Base-by-base conservation (phyloP, 2,797 vertebrate genomes). In the Merluccius polli region DNA sequence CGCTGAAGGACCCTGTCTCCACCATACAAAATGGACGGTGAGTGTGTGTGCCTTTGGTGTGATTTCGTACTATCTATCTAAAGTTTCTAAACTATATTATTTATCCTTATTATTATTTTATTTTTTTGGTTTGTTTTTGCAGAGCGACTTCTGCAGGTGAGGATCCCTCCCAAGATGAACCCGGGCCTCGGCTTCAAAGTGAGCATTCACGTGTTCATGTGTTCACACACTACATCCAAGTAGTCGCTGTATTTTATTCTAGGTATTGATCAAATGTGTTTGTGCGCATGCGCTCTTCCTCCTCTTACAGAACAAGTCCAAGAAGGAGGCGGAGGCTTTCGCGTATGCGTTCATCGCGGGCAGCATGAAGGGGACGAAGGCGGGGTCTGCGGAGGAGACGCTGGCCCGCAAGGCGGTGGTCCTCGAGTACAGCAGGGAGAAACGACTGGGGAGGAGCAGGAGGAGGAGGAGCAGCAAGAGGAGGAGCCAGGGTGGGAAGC, bases 401-500 rank as follows among this genome's bases (percentile, higher is more conserved):
- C 38, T 98, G 48, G 79, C 74, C 0, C 89, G 87, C 73, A 98
- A 97, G 79, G 96, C 96, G 0, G 89, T 99, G 0, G 68, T 96
- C 0, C 90, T 99, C 13, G 87, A 93, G 52, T 95, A 93, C 78
- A 2, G 73, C 7, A 70, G 82, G 0, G 83, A 78, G 1, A 94
- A 83, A 74, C 94, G 85, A 80, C 77, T 79, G 9, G 41, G 33
- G 7, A 65, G 32, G 0, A 93, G 87, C 76, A 89, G 72, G 1
- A 94, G n/a, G n/a, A n/a, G n/a, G n/a, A n/a, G n/a, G n/a, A n/a
- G n/a, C 24, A 59, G 31, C 0, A 93, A 87, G 77, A 89, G 72
- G 0, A 94, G 77, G 52, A 89, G 11, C 33, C 95, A 76, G 77
- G 96, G 88, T 75, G 48, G 91, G 2, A 96, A 94, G 84, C 95